These are phyloP conservation scores for Takifugu flavidus DNA, from an alignment of 2,113 vertebrate genomes.

Conservation along the genomic window DNA sequence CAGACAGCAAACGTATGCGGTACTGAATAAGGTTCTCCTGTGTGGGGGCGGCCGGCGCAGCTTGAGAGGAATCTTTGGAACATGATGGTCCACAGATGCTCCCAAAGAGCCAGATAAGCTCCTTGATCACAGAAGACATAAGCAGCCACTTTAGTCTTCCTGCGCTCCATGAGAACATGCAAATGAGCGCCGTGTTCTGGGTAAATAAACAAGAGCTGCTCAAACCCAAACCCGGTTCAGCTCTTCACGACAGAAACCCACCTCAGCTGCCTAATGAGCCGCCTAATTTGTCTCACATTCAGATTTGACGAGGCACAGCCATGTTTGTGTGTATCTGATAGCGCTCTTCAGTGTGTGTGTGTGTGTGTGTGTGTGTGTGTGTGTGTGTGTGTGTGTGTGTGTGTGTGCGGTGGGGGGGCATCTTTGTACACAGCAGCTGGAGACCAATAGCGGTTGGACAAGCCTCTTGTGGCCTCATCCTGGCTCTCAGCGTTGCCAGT, in stretches of 20 bases:
- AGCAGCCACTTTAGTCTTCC: constrained; percentile 59
- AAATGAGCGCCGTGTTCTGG: constrained; percentile 51
- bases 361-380: not conserved
- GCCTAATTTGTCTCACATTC: constrained; percentile 59
- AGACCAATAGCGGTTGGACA: constrained; percentile 48
- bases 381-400: constrained; percentile 10
- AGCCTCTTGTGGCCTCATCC: constrained; percentile 8
- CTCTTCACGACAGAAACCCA: constrained; percentile 44
- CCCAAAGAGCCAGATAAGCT: constrained; percentile 57
- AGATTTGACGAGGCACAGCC: constrained; percentile 37
- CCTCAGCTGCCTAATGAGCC: constrained; percentile 60
- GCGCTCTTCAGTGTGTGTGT: constrained; percentile 43
- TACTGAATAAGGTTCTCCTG: too few relatives aligned
- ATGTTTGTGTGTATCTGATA: constrained; percentile 59
- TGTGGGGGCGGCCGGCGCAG: not conserved
- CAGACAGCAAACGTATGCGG: constrained; percentile 48
- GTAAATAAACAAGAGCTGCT: constrained; percentile 58
- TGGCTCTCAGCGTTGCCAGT: too few relatives aligned
- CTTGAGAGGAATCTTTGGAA: constrained; percentile 38
- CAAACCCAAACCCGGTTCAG: constrained; percentile 25
- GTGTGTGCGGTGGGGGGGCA: not conserved
- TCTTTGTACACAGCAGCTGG: constrained; percentile 58
- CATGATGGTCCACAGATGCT: constrained; percentile 41
- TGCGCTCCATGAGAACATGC: constrained; percentile 58
- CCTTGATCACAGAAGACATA: constrained; percentile 52